phyloP scores from a whole-genome alignment of 1,140 invertebrate genomes.

The Plectrocnemia conspersa region DNA sequence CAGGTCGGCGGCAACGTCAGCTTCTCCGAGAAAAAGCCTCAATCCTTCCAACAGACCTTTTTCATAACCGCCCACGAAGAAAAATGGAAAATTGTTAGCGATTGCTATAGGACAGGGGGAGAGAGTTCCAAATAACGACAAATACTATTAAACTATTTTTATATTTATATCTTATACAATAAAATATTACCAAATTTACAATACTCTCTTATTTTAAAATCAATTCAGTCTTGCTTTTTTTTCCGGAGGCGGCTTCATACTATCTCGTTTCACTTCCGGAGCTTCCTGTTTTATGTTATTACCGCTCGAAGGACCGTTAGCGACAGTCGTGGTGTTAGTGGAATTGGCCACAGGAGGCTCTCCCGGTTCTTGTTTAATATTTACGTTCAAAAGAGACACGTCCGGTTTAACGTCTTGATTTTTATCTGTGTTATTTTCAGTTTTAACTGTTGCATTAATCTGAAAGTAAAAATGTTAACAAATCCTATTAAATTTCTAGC shows the following conservation, averaged over 20 bases:
- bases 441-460: conserved; percentile 48
- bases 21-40: conserved; percentile 59
- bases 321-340: conserved; percentile 39
- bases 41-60: conserved; percentile 71
- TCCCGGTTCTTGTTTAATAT: conserved; percentile 49
- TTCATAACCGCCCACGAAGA: conserved; percentile 74
- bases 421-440: conserved; percentile 45
- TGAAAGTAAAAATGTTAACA: no score
- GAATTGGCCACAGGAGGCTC: conserved; percentile 42
- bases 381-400: conserved; percentile 37
- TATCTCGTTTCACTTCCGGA: conserved; percentile 56
- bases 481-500: no score
- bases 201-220: background rate
- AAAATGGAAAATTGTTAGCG: conserved; percentile 86
- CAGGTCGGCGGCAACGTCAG: conserved; percentile 69
- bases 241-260: conserved; percentile 83
- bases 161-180: background rate
- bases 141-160: background rate
- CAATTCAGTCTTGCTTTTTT: conserved; percentile 64
- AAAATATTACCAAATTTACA: background rate
- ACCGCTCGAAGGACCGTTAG: conserved; percentile 29
- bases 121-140: background rate
- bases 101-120: conserved; percentile 66
- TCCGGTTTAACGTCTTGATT: conserved; percentile 39
- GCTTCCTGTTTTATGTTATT: conserved; percentile 56